Evolutionary conservation across 2,113 vertebrate species (phyloP).

Genomic region (Euleptes europaea): DNA sequence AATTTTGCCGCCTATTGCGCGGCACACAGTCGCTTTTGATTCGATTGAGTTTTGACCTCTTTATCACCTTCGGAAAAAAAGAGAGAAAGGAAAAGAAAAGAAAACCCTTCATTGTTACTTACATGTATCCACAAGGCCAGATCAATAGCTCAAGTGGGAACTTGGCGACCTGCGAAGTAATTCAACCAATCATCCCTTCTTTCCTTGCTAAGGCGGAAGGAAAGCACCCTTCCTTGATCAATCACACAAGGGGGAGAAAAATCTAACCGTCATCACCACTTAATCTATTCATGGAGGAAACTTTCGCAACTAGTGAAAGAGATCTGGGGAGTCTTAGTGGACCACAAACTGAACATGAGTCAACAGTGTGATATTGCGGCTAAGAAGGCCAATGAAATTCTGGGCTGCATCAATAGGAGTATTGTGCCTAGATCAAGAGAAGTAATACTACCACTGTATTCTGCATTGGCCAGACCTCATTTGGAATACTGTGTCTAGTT

Average conservation of each 20-base stretch:
- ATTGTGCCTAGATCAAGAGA: too few species aligned
- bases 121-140: slow-evolving; percentile 23
- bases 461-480: too few species aligned
- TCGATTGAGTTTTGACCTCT: slow-evolving; percentile 30
- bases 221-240: slow-evolving; percentile 1
- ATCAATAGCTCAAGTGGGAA: slow-evolving; percentile 32
- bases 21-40: neutral
- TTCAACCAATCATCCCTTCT: slow-evolving; percentile 17
- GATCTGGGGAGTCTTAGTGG: too few species aligned
- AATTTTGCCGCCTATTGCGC: slow-evolving; percentile 7
- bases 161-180: slow-evolving; percentile 14
- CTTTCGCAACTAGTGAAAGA: too few species aligned
- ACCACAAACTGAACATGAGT: too few species aligned
- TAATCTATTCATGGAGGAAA: neutral
- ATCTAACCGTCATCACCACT: neutral
- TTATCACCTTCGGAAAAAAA: neutral
- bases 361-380: too few species aligned
- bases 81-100: neutral
- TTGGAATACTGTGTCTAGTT: too few species aligned
- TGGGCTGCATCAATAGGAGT: too few species aligned
- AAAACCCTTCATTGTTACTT: slow-evolving; percentile 14
- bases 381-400: too few species aligned
- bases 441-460: too few species aligned
- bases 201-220: neutral
- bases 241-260: neutral